Conservation (phyloP, 92 coral and sea anemone genomes). For the Phenganax subtilis region DNA sequence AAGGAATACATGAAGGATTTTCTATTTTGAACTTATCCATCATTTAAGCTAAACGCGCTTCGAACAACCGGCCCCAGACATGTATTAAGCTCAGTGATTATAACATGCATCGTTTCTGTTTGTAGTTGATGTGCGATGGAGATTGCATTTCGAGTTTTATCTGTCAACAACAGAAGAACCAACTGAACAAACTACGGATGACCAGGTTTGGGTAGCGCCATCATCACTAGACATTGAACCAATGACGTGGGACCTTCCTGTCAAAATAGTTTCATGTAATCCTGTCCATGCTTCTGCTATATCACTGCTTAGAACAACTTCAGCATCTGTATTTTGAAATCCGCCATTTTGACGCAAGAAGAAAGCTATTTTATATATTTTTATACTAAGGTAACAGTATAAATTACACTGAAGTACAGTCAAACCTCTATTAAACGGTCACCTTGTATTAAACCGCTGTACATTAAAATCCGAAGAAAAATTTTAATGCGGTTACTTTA, state of each 20-base stretch:
- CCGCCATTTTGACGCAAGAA: neutral
- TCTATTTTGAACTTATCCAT: too few relatives aligned
- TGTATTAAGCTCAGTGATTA: too few relatives aligned
- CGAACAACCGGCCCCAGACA: too few relatives aligned
- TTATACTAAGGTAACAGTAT: neutral
- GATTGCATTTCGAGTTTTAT: conserved; percentile 94
- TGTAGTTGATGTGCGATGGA: conserved; percentile 84
- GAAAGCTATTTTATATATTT: neutral
- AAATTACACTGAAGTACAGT: neutral
- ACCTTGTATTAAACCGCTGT: too few relatives aligned
- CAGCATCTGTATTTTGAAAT: conserved; percentile 59
- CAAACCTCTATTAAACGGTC: too few relatives aligned
- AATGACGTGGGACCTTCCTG: conserved; percentile 95
- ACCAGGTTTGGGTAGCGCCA: conserved; percentile 88
- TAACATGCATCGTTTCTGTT: neutral
- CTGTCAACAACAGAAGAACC: conserved; percentile 61
- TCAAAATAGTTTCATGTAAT: conserved; percentile 79
- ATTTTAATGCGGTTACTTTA: too few relatives aligned
- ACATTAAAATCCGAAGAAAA: too few relatives aligned
- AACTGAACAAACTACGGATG: conserved; percentile 60
- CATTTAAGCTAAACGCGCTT: too few relatives aligned
- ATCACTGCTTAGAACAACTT: conserved; percentile 67
- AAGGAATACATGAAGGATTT: too few relatives aligned
- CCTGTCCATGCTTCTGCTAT: conserved; percentile 91
- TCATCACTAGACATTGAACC: conserved; percentile 68